Evolutionary conservation across 2,797 vertebrate genomes (phyloP).

Genomic region (Hozukius guyotensis): DNA sequence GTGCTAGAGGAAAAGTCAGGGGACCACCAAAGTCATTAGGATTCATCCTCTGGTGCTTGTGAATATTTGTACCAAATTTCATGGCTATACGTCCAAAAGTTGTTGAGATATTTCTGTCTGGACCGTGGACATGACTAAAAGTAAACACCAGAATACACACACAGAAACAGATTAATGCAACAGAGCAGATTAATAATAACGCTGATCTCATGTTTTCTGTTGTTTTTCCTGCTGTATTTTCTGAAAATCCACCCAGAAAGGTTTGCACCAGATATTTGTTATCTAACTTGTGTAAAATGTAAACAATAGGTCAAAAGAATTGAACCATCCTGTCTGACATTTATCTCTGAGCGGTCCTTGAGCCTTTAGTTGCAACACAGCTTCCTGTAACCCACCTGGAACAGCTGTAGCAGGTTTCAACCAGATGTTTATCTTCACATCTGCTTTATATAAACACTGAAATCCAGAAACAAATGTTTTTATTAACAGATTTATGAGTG

Average conservation of each 20-base stretch:
- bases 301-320: background rate
- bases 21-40: too few species aligned
- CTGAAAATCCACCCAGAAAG: background rate
- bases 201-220: background rate
- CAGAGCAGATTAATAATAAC: background rate
- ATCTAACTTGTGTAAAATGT: background rate
- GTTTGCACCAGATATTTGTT: background rate
- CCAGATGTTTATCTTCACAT: constrained; percentile 29
- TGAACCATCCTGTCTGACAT: background rate
- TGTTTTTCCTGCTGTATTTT: background rate
- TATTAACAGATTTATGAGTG: too few species aligned
- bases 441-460: constrained; percentile 7
- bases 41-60: too few species aligned
- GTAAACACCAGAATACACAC: background rate
- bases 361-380: background rate
- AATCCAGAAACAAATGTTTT: background rate
- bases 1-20: too few species aligned
- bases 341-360: background rate
- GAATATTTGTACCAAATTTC: too few species aligned
- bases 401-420: constrained; percentile 40
- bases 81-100: fast-evolving
- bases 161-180: background rate
- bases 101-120: background rate
- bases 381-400: background rate
- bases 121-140: background rate